Percentiles rank a stretch among this genome's conserved stretches.
Evolutionary conservation across 2,113 vertebrate genomes (phyloP).

Genomic region (Rhodinocichla rosea): DNA sequence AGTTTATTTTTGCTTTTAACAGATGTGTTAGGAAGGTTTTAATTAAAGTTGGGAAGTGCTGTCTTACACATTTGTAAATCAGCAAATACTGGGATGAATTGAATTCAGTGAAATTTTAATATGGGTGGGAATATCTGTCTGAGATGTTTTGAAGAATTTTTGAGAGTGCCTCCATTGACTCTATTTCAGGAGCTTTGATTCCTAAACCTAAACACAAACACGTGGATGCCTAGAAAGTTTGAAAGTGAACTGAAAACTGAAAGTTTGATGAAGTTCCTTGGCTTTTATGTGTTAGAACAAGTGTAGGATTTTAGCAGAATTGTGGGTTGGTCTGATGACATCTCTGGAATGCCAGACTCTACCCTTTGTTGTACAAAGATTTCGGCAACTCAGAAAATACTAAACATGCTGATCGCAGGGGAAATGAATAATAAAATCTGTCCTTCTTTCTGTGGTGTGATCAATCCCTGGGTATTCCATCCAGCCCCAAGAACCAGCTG

Average conservation of each 20-base stretch:
- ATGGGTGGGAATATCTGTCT: neutral
- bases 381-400: neutral
- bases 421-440: neutral
- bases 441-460: neutral
- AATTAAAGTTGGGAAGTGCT: neutral
- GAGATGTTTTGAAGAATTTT: neutral
- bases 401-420: neutral
- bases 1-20: neutral
- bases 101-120: neutral
- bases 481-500: neutral
- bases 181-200: neutral
- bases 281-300: neutral
- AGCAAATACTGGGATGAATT: neutral
- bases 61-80: neutral
- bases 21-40: neutral
- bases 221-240: neutral
- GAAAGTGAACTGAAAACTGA: neutral
- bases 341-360: neutral
- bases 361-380: neutral
- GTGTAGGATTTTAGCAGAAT: neutral
- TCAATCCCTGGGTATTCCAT: neutral
- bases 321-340: neutral
- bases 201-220: neutral
- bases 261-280: neutral
- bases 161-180: neutral